Base-by-base conservation (phyloP, 2,113 vertebrate species). In the Sarotherodon lohbergeri region DNA sequence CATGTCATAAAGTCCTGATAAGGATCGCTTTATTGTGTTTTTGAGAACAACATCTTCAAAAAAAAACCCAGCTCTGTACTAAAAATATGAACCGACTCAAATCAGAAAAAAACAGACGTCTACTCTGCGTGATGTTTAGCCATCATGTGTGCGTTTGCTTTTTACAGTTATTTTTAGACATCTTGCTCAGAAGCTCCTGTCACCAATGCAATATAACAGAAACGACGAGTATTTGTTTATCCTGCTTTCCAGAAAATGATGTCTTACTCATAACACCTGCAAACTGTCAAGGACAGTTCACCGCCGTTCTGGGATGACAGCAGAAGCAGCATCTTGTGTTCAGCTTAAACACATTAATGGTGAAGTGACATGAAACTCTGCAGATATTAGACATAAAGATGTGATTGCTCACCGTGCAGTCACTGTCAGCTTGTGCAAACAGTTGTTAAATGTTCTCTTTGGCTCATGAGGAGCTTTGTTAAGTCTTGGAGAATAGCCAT, bases 21-120 rank as follows among this genome's bases (percentile, higher is more conserved):
- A 92, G 86, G 79, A 41, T 1, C 13, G 43, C 56, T 93, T 94
- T 92, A 93, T 86, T 88, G 88, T 84, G 89, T 86, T 86, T 86
- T 79, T 88, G 36, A 79, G 88, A 91, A 14, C 63, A 24, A 36
- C 19, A 13, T 39, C 61, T 86, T 89, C 34, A 87, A 17, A 83
- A 54, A 52, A 66, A 66, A n/a, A 4, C n/a, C 59, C 8, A 83
- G 43, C 27, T 86, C 24, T 52, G 39, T 5, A 52, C 2, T 19
- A 78, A 82, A 19, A 59, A 57, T 88, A 81, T 43, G 27, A 56
- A 5, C 22, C 32, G 9, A 55, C 48, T 11, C 5, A 61, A 54
- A 59, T 19, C 5, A 83, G 12, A 81, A 76, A 85, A 82, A 85
- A 81, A 57, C 71, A 86, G 19, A 41, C 3, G 43, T 78, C 16